Evolutionary conservation across 2,113 vertebrate genomes (phyloP).

Genomic region (Anseranas semipalmata): DNA sequence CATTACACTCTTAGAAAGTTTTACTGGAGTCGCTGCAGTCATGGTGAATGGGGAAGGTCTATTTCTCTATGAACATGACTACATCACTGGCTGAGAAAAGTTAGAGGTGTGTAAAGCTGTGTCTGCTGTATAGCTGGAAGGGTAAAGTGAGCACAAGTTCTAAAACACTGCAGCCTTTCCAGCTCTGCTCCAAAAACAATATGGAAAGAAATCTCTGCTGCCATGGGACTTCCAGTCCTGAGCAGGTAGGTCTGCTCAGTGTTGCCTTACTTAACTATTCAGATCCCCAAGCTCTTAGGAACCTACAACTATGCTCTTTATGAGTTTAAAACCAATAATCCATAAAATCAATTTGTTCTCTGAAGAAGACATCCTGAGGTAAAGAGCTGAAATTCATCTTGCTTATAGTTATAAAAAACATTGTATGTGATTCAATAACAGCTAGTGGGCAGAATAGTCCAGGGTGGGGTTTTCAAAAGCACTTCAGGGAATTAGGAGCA

Average conservation of each 20-base stretch:
- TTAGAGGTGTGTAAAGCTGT: not conserved
- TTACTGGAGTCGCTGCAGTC: not conserved
- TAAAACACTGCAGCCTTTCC: not conserved
- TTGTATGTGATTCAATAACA: not conserved
- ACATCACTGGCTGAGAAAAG: not conserved
- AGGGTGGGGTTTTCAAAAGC: not conserved
- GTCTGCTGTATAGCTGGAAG: not conserved
- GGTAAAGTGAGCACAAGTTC: not conserved
- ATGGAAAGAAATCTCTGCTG: not conserved
- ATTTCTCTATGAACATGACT: not conserved
- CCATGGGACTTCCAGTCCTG: not conserved
- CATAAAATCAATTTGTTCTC: slow-evolving; percentile 45
- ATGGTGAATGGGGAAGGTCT: accelerated
- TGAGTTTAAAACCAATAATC: not conserved
- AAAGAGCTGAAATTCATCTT: slow-evolving; percentile 27
- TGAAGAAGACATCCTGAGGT: not conserved
- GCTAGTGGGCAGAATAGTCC: not conserved
- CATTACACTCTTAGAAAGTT: not conserved
- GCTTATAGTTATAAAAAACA: not conserved
- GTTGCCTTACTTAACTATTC: not conserved
- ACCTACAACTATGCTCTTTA: not conserved
- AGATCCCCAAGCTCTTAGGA: not conserved
- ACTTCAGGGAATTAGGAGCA: slow-evolving; percentile 5
- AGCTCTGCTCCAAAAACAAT: not conserved
- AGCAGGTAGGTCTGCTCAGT: not conserved